These are phyloP conservation scores for Lithophane semibrunnea DNA, from an alignment of 2,888 invertebrate species.

Conservation along the genomic window DNA sequence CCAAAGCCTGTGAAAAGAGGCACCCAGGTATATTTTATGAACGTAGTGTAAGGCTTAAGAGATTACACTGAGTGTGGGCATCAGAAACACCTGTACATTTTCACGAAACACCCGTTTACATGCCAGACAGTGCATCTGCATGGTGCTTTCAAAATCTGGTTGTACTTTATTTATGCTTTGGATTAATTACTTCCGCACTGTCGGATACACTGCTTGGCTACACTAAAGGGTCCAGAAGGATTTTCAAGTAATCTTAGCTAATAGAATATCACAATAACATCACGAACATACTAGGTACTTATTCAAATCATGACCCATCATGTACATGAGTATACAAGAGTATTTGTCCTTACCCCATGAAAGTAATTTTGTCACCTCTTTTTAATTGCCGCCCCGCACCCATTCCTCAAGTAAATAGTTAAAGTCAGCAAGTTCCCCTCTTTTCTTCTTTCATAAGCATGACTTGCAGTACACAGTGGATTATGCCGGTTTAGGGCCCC, in stretches of 20 bases:
- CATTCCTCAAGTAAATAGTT: constrained; percentile 13
- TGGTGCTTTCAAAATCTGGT: background rate
- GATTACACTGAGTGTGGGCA: constrained; percentile 9
- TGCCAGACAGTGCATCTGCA: background rate
- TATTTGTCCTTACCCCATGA: background rate
- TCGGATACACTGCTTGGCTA: background rate
- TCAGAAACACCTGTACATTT: background rate
- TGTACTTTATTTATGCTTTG: too few species aligned
- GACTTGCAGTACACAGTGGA: constrained; percentile 48
- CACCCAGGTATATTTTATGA: constrained; percentile 1
- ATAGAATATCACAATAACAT: too few species aligned
- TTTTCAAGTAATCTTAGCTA: background rate
- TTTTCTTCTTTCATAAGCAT: constrained; percentile 26
- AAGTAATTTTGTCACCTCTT: background rate
- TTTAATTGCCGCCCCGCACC: background rate
- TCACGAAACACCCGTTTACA: background rate
- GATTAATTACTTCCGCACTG: background rate
- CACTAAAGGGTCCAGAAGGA: background rate
- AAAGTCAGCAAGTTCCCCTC: constrained; percentile 9
- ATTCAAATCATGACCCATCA: background rate
- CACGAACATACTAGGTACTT: background rate
- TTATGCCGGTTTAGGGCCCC: constrained; percentile 21
- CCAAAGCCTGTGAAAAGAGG: background rate
- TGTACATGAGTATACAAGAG: background rate
- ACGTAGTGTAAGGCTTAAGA: constrained; percentile 5